Evolutionary conservation across 2,888 invertebrate genomes (phyloP).

Genomic region (Cataglyphis altisquamis): DNA sequence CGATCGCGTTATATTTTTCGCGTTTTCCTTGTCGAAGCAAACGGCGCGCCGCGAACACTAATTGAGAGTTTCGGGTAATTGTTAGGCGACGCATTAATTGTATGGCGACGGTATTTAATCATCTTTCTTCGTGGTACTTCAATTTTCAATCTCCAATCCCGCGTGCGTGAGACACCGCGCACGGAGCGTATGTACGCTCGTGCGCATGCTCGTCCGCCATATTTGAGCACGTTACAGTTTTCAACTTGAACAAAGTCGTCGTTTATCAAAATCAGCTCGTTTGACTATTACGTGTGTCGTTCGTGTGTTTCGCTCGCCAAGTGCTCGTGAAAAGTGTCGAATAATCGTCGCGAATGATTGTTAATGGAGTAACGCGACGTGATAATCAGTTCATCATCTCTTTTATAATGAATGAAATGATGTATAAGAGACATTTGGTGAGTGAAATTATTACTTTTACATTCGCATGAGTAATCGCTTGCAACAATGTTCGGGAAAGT

Average conservation of each 20-base stretch:
- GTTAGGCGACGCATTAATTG: background rate
- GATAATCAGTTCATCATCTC: background rate
- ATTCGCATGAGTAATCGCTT: background rate
- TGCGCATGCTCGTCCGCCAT: conserved; percentile 7
- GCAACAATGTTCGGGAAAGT: conserved; percentile 41
- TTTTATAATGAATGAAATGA: background rate
- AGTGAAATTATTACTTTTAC: background rate
- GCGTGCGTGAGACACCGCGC: background rate
- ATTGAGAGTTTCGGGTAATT: background rate
- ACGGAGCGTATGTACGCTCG: background rate
- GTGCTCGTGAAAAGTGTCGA: background rate
- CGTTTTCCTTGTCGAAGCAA: background rate
- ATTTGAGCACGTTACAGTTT: background rate
- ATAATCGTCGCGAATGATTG: background rate
- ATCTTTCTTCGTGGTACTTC: background rate
- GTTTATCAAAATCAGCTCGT: background rate
- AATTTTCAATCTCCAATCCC: no score
- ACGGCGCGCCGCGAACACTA: no score
- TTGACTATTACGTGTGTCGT: background rate
- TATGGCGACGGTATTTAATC: background rate
- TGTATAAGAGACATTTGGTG: background rate
- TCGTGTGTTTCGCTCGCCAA: background rate
- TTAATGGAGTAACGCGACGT: background rate
- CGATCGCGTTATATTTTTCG: background rate
- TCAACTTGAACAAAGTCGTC: background rate